A percentile compares a stretch with the other conserved stretches of the same genome.
Conservation (phyloP, 2,113 vertebrate genomes). For the Cryptomyrus ogoouensis region DNA sequence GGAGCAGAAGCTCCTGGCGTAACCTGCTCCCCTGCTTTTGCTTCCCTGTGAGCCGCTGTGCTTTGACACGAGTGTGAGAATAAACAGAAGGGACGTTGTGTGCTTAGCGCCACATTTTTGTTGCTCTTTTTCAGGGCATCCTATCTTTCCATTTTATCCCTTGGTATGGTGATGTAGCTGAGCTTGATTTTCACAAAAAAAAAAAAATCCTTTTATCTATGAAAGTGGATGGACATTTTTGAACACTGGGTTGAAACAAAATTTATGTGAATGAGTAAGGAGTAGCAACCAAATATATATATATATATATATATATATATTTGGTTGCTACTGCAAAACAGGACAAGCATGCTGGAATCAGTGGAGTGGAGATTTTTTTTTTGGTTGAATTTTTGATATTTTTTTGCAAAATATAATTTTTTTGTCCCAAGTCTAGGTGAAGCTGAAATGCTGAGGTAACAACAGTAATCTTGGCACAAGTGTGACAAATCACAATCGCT, state of each 20-base stretch:
- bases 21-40: neutral
- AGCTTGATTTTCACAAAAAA: conserved; percentile 21
- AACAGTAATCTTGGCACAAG: neutral
- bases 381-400: neutral
- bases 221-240: neutral
- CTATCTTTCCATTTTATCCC: conserved; percentile 13
- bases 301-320: too few relatives aligned
- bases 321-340: too few relatives aligned
- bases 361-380: neutral
- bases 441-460: neutral
- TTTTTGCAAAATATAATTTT: neutral
- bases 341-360: neutral
- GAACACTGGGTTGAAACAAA: neutral
- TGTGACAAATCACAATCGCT: neutral
- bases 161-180: conserved; percentile 32
- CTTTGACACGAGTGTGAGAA: neutral
- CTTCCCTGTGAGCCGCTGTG: neutral
- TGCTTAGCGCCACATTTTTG: conserved; percentile 24
- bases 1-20: neutral
- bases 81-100: conserved; percentile 6
- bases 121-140: conserved; percentile 13
- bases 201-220: neutral
- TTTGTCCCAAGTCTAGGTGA: neutral
- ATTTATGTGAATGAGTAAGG: neutral
- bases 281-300: neutral